These are phyloP conservation scores for Hirudo medicinalis DNA, from an alignment of 1,140 invertebrate genomes.

Conservation along the genomic window DNA sequence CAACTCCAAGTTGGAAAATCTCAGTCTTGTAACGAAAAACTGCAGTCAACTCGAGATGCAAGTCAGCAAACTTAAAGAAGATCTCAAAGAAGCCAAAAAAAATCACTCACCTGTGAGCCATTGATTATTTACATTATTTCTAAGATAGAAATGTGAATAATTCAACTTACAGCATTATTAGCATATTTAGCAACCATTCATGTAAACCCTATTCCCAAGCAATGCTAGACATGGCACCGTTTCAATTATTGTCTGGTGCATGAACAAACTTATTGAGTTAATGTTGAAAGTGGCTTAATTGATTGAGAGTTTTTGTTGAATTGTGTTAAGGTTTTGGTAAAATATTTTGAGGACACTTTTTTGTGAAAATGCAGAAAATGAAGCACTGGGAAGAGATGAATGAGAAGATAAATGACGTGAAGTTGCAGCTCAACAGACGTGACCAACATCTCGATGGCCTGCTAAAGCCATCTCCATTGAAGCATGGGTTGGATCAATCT, in stretches of 20 bases:
- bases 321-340: neutral
- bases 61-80: neutral
- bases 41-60: neutral
- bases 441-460: neutral
- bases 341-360: neutral
- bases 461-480: neutral
- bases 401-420: neutral
- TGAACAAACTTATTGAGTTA: too few species aligned
- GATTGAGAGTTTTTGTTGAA: neutral
- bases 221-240: too few species aligned
- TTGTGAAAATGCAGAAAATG: neutral
- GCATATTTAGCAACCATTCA: too few species aligned
- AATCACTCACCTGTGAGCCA: neutral
- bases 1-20: neutral
- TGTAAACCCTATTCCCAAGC: too few species aligned
- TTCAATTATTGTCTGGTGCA: too few species aligned
- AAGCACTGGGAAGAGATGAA: neutral
- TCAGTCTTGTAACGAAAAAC: neutral
- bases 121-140: too few species aligned
- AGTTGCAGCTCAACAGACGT: neutral
- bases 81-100: neutral
- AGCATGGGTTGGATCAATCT: neutral
- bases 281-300: too few species aligned
- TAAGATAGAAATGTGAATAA: too few species aligned
- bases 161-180: too few species aligned